Conservation (phyloP, 2,888 invertebrate genomes). For the Acleris holmiana region DNA sequence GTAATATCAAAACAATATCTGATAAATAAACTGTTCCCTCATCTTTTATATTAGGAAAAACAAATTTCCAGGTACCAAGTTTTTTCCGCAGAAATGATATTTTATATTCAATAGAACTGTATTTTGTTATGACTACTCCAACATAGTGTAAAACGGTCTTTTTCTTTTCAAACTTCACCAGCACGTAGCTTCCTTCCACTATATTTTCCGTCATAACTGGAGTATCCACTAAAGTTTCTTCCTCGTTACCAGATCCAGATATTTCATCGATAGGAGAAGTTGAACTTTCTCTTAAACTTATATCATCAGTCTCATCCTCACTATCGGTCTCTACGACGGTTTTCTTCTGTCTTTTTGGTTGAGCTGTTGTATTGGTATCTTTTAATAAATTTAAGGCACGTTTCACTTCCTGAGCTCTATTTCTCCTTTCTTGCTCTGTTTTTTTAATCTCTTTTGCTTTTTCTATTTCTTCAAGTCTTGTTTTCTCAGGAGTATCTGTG, state of each 20-base stretch:
- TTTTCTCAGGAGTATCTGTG: slow-evolving; percentile 30
- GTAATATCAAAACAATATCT: slow-evolving; percentile 2
- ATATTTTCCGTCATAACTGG: slow-evolving; percentile 3
- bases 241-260: slow-evolving; percentile 8
- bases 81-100: slow-evolving; percentile 17
- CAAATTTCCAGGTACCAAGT: slow-evolving; percentile 16
- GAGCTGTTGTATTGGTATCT: background rate
- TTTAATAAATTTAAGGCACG: background rate
- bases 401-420: slow-evolving; percentile 12
- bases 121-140: background rate
- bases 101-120: slow-evolving; percentile 13
- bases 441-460: slow-evolving; percentile 16
- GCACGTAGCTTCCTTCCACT: slow-evolving; percentile 1
- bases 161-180: slow-evolving; percentile 17
- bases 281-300: slow-evolving; percentile 23
- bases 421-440: slow-evolving; percentile 15
- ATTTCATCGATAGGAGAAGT: slow-evolving; percentile 8
- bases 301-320: slow-evolving; percentile 17
- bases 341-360: slow-evolving; percentile 21
- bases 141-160: slow-evolving; percentile 1
- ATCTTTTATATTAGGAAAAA: slow-evolving; percentile 2
- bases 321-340: background rate
- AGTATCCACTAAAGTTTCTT: background rate
- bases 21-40: slow-evolving; percentile 18
- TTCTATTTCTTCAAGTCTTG: slow-evolving; percentile 24